Conservation (phyloP, 2,113 vertebrate genomes). For the Brienomyrus brachyistius region DNA sequence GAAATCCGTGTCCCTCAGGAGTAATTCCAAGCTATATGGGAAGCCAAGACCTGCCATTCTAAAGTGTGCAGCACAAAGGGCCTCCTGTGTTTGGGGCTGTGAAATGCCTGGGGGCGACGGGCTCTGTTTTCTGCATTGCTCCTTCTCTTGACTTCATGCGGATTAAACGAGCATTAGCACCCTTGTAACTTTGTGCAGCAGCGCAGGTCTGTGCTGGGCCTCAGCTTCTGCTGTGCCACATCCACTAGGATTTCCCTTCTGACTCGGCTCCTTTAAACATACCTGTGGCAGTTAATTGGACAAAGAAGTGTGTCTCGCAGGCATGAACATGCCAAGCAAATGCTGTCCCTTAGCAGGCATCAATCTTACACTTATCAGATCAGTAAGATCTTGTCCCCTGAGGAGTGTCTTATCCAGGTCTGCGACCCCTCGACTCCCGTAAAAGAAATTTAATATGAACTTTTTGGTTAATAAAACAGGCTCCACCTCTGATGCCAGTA, state of each 20-base stretch:
- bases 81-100: not conserved
- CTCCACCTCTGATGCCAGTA: not conserved
- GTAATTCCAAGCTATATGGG: not conserved
- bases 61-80: not conserved
- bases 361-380: slow-evolving; percentile 1
- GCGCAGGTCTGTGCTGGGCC: not conserved
- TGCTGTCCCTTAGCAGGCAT: not conserved
- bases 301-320: not conserved
- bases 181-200: not conserved
- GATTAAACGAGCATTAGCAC: not conserved
- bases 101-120: not conserved
- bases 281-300: not conserved
- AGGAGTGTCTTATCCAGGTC: not conserved
- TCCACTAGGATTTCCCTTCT: not conserved
- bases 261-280: not conserved
- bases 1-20: not conserved
- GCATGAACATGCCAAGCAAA: not conserved
- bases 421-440: not conserved
- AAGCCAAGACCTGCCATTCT: not conserved
- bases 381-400: not conserved
- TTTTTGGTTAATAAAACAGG: not conserved
- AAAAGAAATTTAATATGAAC: not conserved
- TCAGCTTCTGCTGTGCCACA: not conserved
- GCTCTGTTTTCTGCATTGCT: not conserved
- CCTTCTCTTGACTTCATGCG: not conserved